Evolutionary conservation across 2,888 invertebrate species (phyloP).

Genomic region (Lucinisca nassula): DNA sequence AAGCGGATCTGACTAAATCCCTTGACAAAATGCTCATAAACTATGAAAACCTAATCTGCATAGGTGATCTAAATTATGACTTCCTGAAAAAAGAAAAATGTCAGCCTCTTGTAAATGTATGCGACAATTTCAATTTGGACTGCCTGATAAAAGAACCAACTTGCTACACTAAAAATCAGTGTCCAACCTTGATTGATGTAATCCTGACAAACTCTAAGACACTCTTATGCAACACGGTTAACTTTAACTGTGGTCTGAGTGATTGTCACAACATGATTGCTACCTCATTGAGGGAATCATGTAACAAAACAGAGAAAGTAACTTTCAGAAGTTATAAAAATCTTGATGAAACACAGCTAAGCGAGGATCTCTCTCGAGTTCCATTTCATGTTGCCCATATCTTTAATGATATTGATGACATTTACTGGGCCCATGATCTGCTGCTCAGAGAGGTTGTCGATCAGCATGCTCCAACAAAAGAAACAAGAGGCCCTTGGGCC

Average conservation of each 20-base stretch:
- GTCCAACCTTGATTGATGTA: neutral
- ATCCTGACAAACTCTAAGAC: neutral
- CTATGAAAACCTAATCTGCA: neutral
- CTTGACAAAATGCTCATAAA: neutral
- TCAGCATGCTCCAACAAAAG: too few relatives aligned
- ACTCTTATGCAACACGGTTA: neutral
- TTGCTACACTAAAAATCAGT: neutral
- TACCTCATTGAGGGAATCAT: neutral
- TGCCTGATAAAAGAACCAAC: too few relatives aligned
- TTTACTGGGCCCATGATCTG: too few relatives aligned
- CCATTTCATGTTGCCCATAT: neutral
- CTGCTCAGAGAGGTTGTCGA: too few relatives aligned
- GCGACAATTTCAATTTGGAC: neutral
- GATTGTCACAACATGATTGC: slow-evolving; percentile 35
- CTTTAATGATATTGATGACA: too few relatives aligned
- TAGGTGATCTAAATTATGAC: neutral
- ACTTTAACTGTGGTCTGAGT: slow-evolving; percentile 33
- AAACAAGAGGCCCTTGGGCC: too few relatives aligned
- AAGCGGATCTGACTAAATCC: neutral
- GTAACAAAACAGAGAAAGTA: neutral
- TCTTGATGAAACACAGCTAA: neutral
- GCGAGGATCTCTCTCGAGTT: neutral
- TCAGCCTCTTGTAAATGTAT: neutral
- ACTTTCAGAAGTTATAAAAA: slow-evolving; percentile 24
- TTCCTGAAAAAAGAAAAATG: neutral